Evolutionary conservation across 2,888 invertebrate genomes (phyloP), one percentile per base, ranked within the genome.

Genomic region (Anagyrus pseudococci): DNA sequence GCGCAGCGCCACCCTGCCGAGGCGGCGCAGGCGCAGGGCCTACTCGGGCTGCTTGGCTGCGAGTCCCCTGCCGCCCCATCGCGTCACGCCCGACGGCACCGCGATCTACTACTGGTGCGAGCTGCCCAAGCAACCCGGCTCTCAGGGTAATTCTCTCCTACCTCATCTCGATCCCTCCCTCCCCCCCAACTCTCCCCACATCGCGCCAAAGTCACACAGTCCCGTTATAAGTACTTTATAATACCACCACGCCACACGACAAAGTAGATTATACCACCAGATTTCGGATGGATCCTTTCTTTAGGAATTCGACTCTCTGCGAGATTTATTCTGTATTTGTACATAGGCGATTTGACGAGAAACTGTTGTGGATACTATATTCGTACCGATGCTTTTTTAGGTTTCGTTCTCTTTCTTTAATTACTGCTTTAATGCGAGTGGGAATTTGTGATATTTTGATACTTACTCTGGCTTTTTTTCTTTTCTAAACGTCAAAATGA

Each of bases 21-120:
- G 80, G 62, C 71, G 77, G 62, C 66, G 71, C 17, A 60, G 73
- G 71, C 65, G 79, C 62, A 73, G 79, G 40, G 77, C 80, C 8
- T 72, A 75, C 41, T 78, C 79, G 29, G 73, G 79, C 25, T 76
- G 76, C 66, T 68, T 77, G 47, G 64, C 63, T 22, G 74, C 73
- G 40, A 75, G 73, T 61, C 77, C 78, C 7, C 72, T 85, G 74
- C 91, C 92, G 69, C 92, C 92, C 63, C 89, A 88, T 78, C 86
- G 91, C 69, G 86, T 88, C 73, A 91, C 92, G 61, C 89, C 92
- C 26, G 93, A 93, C 83, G 93, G 93, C 73, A 93, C 93, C 67
- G 88, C 89, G 78, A 88, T 93, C 78, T 91, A 90, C 85, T 93
- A 93, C 84, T 92, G 93, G 92, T 93, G 93, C 84, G 92, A 93